Conservation (phyloP, 2,888 invertebrate species). For the Cosmorhoe ocellata region DNA sequence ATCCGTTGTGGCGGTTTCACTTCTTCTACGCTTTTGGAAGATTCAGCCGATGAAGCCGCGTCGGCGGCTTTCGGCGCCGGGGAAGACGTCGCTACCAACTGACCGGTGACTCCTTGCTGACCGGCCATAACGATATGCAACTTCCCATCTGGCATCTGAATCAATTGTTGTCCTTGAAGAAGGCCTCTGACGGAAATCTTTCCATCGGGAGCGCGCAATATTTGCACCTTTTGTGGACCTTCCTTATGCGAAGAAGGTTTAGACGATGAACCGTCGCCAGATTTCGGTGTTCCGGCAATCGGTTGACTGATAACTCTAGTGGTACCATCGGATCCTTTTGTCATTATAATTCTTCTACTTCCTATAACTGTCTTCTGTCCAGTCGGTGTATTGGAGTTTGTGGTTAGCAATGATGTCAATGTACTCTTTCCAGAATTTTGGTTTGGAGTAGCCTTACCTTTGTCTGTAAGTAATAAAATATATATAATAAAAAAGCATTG, state of each 20-base stretch:
- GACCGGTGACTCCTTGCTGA: conserved; percentile 79
- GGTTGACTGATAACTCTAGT: conserved; percentile 85
- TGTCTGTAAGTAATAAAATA: conserved; percentile 55
- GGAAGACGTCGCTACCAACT: conserved; percentile 66
- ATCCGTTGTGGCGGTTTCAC: conserved; percentile 29
- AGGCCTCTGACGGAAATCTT: conserved; percentile 95
- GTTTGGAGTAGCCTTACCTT: conserved; percentile 75
- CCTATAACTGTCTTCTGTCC: conserved; percentile 86
- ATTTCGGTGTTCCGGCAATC: conserved; percentile 67
- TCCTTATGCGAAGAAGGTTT: conserved; percentile 66
- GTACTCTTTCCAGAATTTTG: conserved; percentile 84
- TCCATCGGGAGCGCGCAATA: conserved; percentile 94
- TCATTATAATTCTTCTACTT: conserved; percentile 87
- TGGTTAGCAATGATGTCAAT: conserved; percentile 85
- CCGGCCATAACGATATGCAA: conserved; percentile 90
- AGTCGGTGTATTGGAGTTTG: conserved; percentile 71
- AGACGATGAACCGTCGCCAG: conserved; percentile 48
- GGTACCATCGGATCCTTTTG: conserved; percentile 87
- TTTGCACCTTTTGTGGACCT: conserved; percentile 91
- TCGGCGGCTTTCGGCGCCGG: conserved; percentile 37
- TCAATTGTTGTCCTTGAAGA: conserved; percentile 95
- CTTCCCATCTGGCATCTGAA: conserved; percentile 96
- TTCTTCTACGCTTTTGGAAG: conserved; percentile 36
- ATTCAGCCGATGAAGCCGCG: conserved; percentile 32
- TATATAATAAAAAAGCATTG: too few relatives aligned